Evolutionary conservation across 2,113 vertebrate genomes (phyloP).

Genomic region (Bos javanicus): DNA sequence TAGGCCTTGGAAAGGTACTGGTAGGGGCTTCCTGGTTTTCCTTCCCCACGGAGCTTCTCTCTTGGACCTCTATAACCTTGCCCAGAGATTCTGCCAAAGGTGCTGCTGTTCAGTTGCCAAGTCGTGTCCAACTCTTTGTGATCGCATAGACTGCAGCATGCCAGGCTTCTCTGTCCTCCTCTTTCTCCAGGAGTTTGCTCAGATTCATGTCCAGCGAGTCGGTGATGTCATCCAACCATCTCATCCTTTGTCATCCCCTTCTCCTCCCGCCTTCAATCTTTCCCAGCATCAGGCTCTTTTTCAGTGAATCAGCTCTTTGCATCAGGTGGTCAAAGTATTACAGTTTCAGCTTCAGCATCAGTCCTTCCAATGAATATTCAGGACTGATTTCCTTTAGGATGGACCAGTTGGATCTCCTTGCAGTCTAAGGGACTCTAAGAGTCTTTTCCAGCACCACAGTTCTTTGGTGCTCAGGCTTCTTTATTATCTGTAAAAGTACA

Average conservation of each 20-base stretch:
- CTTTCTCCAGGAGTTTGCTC: neutral
- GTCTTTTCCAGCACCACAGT: neutral
- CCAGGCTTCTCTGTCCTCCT: neutral
- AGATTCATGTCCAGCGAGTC: neutral
- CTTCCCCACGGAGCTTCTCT: neutral
- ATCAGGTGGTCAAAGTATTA: neutral
- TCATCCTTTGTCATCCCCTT: neutral
- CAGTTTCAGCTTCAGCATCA: neutral
- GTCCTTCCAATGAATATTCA: neutral
- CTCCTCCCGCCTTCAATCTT: neutral
- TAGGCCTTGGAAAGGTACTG: neutral
- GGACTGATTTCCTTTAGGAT: neutral
- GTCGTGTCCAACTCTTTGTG: neutral
- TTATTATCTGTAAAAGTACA: neutral
- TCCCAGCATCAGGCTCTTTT: neutral
- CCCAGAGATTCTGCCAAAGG: neutral
- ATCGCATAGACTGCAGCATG: accelerated
- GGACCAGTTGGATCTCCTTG: neutral
- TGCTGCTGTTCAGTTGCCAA: neutral
- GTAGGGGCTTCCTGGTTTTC: neutral
- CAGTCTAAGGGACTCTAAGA: accelerated
- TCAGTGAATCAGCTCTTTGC: neutral
- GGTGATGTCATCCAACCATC: neutral
- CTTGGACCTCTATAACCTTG: no score
- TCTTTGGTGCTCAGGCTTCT: neutral